Evolutionary conservation across 2,888 invertebrate genomes (phyloP).

Genomic region (Lepas anatifera): DNA sequence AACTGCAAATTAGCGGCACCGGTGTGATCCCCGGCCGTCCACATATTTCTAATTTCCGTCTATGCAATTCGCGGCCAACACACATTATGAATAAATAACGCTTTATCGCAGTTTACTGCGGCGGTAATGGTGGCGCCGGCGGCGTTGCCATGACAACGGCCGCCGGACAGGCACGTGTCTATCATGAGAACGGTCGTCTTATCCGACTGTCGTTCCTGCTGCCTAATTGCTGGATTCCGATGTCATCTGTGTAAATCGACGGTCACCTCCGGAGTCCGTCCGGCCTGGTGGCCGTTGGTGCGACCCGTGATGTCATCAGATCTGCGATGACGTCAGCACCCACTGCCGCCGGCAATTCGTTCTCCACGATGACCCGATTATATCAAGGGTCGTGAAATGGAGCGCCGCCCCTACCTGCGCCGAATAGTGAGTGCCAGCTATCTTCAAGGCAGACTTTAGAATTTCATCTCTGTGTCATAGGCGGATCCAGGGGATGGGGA

Average conservation of each 20-base stretch:
- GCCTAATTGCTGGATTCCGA: conserved; percentile 6
- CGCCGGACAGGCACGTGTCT: conserved; percentile 1
- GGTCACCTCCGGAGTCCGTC: not conserved
- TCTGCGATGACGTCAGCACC: too few species aligned
- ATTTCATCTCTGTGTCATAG: too few species aligned
- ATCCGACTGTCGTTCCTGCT: not conserved
- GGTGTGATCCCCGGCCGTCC: not conserved
- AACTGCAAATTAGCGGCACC: conserved; percentile 5
- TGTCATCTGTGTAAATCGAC: conserved; percentile 6
- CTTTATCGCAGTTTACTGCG: conserved; percentile 3
- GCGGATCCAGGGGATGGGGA: too few species aligned
- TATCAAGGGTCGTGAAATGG: too few species aligned
- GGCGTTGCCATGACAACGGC: not conserved
- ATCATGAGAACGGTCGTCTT: conserved; percentile 6
- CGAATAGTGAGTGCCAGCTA: too few species aligned
- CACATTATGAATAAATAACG: conserved; percentile 11
- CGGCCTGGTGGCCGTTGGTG: too few species aligned
- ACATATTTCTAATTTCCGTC: conserved; percentile 11
- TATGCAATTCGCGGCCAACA: conserved; percentile 10
- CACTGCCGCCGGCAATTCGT: too few species aligned
- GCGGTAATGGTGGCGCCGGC: not conserved
- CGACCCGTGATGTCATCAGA: too few species aligned
- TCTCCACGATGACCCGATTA: too few species aligned
- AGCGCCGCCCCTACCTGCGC: too few species aligned
- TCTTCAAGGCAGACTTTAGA: too few species aligned